Evolutionary conservation across 1,140 invertebrate species (phyloP), one percentile per base, ranked within the genome.

Genomic region (Drosophila mauritiana): DNA sequence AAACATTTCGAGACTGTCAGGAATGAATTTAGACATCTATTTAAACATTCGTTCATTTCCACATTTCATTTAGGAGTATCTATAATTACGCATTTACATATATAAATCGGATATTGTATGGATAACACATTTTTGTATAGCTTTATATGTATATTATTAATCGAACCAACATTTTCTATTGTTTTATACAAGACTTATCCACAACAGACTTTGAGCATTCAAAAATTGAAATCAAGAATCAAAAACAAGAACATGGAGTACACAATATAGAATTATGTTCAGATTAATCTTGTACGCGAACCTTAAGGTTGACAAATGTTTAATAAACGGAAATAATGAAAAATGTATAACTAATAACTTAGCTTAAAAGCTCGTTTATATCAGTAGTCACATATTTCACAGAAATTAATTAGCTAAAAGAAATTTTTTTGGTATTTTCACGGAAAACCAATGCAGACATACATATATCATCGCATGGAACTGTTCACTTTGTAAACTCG

Each of bases 401-500:
- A 34, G 64, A 68, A 68, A 37, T 43, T 12, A 68, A 37, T 43
- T 12, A 27, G 7, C 34, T 53, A 48, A 22, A 37, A 34, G 7
- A 12, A 15, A 51, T 3, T 22, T 22, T 52, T 62, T 27, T 15
- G 12, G 15, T 17, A 63, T 63, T 72, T 72, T 72, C 37, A 72
- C 39, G 46, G 59, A 72, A 72, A 64, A 49, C 7, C 7, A 51
- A 34, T 25, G 42, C 27, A 27, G 17, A 31, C 49, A 25, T 22
- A 31, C 49, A 25, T 22, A 27, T 3, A 5, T 52, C 37, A 65
- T 43, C 59, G 61, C 46, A 43, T 68, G 37, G 64, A 67, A 67
- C 80, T 84, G 39, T 78, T 92, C 5, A 92, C 52, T 52, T 94
- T 94, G 77, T 95, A 96, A 8, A 96, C 80, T 51, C 94, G 93